Evolutionary conservation across 2,888 invertebrate species (phyloP).

Genomic region (Leucophora obtusa): DNA sequence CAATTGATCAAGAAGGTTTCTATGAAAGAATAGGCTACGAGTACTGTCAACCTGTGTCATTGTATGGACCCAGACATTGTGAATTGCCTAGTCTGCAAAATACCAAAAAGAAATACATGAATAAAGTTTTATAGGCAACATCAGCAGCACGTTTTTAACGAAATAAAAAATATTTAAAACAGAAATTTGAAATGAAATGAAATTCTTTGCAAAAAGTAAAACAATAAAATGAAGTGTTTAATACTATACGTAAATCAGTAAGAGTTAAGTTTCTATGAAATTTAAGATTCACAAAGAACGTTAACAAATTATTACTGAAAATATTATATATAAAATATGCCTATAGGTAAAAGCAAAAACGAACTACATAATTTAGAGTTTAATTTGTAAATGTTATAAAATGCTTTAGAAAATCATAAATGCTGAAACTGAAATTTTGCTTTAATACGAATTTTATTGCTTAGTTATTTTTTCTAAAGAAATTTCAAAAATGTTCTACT

Average conservation of each 20-base stretch:
- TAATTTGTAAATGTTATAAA: constrained; percentile 3
- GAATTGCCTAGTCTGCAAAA: constrained; percentile 76
- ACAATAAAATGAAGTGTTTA: background rate
- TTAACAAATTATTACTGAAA: background rate
- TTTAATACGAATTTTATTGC: background rate
- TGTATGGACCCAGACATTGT: constrained; percentile 81
- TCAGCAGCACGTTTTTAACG: constrained; percentile 65
- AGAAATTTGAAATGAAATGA: no score
- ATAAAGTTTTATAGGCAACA: constrained; percentile 77
- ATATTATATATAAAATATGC: background rate
- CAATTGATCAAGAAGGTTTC: constrained; percentile 87
- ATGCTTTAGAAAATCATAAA: constrained; percentile 16
- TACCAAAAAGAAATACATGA: constrained; percentile 78
- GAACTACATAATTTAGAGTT: constrained; percentile 19
- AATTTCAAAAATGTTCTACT: constrained; percentile 26
- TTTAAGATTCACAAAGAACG: background rate
- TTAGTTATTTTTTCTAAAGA: constrained; percentile 7
- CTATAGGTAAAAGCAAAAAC: constrained; percentile 3
- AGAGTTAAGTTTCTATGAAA: constrained; percentile 3
- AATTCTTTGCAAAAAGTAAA: background rate
- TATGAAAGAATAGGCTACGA: constrained; percentile 87
- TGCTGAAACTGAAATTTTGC: background rate
- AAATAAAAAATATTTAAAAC: background rate
- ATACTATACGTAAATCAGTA: background rate
- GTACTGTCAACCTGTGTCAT: constrained; percentile 84